Evolutionary conservation across 2,797 vertebrate species (phyloP).

Genomic region (Gadopsis bispinosus): DNA sequence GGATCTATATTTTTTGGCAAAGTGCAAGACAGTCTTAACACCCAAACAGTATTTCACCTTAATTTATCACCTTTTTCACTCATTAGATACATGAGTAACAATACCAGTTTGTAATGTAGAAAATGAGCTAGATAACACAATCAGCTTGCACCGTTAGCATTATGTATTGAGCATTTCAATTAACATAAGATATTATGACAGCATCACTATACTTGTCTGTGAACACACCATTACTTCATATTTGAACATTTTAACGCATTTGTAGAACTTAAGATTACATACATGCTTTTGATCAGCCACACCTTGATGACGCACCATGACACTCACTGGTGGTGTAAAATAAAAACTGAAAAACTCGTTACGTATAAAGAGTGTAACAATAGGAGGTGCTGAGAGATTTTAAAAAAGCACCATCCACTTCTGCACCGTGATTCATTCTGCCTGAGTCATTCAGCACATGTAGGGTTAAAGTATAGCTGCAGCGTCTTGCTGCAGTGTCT

Average conservation of each 20-base stretch:
- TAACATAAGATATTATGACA: constrained; percentile 27
- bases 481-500: constrained; percentile 91
- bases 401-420: constrained; percentile 75
- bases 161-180: constrained; percentile 39
- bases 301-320: constrained; percentile 46
- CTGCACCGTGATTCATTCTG: constrained; percentile 75
- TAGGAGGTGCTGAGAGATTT: constrained; percentile 26
- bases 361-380: constrained; percentile 10
- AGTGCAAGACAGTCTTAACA: constrained; percentile 53
- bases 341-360: constrained; percentile 20
- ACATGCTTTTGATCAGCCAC: constrained; percentile 42
- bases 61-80: constrained; percentile 54
- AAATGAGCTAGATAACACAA: constrained; percentile 40
- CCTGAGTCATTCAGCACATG: constrained; percentile 77
- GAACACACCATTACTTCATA: constrained; percentile 1
- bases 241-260: constrained; percentile 38
- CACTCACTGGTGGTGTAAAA: constrained; percentile 13
- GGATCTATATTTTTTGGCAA: constrained; percentile 65
- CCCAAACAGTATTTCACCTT: constrained; percentile 52
- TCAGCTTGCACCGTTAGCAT: constrained; percentile 32
- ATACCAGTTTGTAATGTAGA: constrained; percentile 52
- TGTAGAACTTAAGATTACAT: constrained; percentile 17
- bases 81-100: constrained; percentile 48
- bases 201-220: background rate
- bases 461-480: constrained; percentile 90